These are phyloP conservation scores for Leuciscus waleckii DNA, from an alignment of 2,797 vertebrate genomes.

Conservation along the genomic window DNA sequence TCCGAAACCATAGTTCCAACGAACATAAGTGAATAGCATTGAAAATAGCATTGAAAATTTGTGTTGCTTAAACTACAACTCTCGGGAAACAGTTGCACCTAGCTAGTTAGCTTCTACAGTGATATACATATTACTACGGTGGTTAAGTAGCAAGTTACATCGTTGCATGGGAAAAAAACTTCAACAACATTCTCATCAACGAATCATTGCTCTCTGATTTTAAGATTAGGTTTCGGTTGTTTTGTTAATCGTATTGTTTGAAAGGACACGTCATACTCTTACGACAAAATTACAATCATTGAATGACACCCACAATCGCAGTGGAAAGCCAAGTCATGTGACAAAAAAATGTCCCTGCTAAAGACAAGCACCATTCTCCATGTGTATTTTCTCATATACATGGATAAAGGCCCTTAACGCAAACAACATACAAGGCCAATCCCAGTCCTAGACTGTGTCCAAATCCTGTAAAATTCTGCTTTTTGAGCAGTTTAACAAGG, in stretches of 20 bases:
- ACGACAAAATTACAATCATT: neutral
- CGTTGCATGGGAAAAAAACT: neutral
- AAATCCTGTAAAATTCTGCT: neutral
- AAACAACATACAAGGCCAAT: neutral
- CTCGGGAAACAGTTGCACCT: neutral
- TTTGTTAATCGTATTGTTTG: neutral
- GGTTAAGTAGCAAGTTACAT: neutral
- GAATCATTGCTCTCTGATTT: neutral
- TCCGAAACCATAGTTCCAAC: no score
- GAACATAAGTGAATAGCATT: no score
- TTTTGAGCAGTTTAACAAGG: neutral
- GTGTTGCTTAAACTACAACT: neutral
- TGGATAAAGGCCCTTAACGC: constrained; percentile 56
- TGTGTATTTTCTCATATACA: constrained; percentile 65
- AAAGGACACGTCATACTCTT: neutral
- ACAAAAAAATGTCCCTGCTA: neutral
- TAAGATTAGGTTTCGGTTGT: neutral
- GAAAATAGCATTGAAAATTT: neutral
- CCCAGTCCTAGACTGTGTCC: neutral
- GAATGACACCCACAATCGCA: neutral
- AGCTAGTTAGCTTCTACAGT: neutral
- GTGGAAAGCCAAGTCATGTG: neutral
- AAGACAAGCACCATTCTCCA: neutral
- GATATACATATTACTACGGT: neutral
- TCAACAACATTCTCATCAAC: neutral